Conservation (phyloP, 2,113 vertebrate genomes). For the Setophaga petechia region DNA sequence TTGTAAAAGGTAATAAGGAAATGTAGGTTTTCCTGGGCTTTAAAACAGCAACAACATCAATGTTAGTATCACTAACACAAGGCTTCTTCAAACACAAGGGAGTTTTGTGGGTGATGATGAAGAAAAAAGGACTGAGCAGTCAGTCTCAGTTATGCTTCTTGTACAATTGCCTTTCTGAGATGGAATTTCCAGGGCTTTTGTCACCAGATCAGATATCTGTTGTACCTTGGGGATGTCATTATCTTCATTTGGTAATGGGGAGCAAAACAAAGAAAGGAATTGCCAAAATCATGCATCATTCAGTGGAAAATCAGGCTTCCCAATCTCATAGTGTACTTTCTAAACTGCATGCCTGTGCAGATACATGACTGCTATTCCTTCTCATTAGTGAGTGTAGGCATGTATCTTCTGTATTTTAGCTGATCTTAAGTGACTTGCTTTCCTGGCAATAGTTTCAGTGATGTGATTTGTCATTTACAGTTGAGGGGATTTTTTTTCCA, state of each 20-base stretch:
- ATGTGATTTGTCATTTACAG: neutral
- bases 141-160: neutral
- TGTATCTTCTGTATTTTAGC: neutral
- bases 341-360: neutral
- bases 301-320: neutral
- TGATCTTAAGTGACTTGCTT: neutral
- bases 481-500: rapidly evolving
- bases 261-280: neutral
- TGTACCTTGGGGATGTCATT: neutral
- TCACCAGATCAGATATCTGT: neutral
- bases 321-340: neutral
- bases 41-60: neutral
- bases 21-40: neutral
- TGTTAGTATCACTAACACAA: neutral
- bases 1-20: neutral
- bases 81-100: neutral
- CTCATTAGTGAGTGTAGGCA: neutral
- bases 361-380: neutral
- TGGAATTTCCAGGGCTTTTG: neutral
- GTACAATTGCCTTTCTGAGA: neutral
- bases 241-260: neutral
- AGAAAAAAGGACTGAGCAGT: neutral
- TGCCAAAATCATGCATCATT: neutral
- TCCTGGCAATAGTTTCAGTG: neutral
- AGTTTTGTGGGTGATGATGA: neutral